Base-by-base conservation (phyloP, 1,140 invertebrate genomes). In the Drosophila ercepeae region DNA sequence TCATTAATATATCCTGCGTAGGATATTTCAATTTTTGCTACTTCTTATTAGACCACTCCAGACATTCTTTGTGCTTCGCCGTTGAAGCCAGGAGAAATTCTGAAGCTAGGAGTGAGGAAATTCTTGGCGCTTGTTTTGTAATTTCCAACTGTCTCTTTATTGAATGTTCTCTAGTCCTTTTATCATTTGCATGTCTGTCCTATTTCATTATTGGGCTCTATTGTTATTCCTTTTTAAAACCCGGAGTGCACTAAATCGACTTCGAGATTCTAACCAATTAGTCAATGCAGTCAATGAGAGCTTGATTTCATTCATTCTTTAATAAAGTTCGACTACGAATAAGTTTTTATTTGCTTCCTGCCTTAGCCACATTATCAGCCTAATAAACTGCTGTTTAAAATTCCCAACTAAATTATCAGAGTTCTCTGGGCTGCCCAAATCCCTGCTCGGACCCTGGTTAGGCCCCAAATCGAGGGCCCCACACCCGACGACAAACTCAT, bases 361-460 rank as follows among this genome's bases (percentile, higher is more conserved):
- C 14, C 16, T 50, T 4, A 14, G 7, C 29, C 23, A 44, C 21
- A 61, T 81, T 75, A 71, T 67, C 68, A 52, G 41, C 48, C 27
- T 88, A 88, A 88, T 88, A 69, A 79, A 88, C 82, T 75, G 39
- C 41, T 14, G 8, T 21, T 19, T 41, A 73, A 78, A 65, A 46
- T 45, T 45, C 23, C 3, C n/a, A 18, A 55, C 41, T 13, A 49
- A 55, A 21, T 55, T 54, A 25, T 25, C 27, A 34, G 41, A 50
- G 79, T 73, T 76, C 44, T 53, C 52, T 60, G 25, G 11, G 49
- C 18, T 42, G 16, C 13, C 36, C 14, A 50, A 32, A 29, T 29
- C 55, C 34, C 49, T 45, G 14, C 14, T 9, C 14, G 19, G 7
- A 4, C 42, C 27, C 19, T 19, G 6, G 9, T 11, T n/a, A 8